These are phyloP conservation scores for Drosophila rellima DNA, from an alignment of 2,888 invertebrate species.

Conservation along the genomic window DNA sequence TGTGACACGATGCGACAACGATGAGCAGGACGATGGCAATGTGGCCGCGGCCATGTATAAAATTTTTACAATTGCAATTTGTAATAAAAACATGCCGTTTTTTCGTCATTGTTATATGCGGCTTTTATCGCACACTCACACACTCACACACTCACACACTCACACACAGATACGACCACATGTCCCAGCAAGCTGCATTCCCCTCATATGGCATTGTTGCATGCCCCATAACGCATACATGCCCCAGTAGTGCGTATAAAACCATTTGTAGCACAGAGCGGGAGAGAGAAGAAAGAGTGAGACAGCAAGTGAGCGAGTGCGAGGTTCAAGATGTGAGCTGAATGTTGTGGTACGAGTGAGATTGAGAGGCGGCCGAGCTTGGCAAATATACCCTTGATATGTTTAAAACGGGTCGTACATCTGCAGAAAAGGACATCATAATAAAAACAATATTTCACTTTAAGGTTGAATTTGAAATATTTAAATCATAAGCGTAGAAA, in stretches of 20 bases:
- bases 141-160: constrained; percentile 49
- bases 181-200: constrained; percentile 7
- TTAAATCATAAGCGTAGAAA: no score
- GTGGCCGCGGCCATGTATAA: constrained; percentile 79
- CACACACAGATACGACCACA: constrained; percentile 29
- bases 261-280: constrained; percentile 39
- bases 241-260: constrained; percentile 52
- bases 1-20: constrained; percentile 69
- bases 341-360: constrained; percentile 13
- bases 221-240: constrained; percentile 6
- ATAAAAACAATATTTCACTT: no score
- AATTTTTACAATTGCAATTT: constrained; percentile 81
- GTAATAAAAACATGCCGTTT: constrained; percentile 79
- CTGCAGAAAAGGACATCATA: no score
- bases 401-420: not conserved
- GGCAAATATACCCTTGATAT: not conserved
- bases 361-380: not conserved
- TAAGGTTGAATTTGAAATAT: no score
- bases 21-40: constrained; percentile 46
- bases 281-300: not conserved
- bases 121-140: constrained; percentile 59
- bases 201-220: not conserved
- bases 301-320: not conserved
- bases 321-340: constrained; percentile 27
- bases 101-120: constrained; percentile 75